Percentiles rank a stretch among this genome's conserved stretches.
Evolutionary conservation across 2,888 invertebrate species (phyloP).

Genomic region (Idaea dimidiata): DNA sequence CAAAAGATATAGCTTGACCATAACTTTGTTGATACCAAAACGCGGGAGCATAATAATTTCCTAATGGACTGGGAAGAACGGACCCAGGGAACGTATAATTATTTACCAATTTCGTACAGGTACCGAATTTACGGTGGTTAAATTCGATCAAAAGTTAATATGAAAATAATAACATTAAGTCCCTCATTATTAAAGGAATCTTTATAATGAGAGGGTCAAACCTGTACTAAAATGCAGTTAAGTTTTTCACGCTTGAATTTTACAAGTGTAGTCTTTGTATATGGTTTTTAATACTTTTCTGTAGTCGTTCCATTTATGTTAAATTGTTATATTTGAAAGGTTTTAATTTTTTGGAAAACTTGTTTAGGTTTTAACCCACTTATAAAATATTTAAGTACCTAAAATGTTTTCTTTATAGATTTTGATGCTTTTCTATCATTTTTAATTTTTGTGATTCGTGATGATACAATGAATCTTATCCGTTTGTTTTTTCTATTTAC

Average conservation of each 20-base stretch:
- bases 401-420: no score
- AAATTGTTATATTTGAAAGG: no score
- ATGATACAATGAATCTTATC: neutral
- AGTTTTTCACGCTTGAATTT: neutral
- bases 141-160: conserved; percentile 69
- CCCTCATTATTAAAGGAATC: conserved; percentile 58
- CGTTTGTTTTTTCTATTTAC: neutral
- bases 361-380: no score
- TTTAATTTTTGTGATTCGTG: no score
- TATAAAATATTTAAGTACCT: no score
- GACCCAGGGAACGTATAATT: conserved; percentile 55
- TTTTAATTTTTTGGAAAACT: no score
- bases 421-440: neutral
- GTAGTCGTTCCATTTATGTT: no score
- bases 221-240: neutral
- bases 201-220: conserved; percentile 18
- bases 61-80: conserved; percentile 43
- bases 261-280: neutral
- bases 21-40: neutral
- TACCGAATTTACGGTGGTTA: conserved; percentile 61
- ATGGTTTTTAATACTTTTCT: no score
- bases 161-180: conserved; percentile 73
- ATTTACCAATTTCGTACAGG: conserved; percentile 58
- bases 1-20: neutral
- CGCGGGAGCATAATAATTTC: conserved; percentile 15